Evolutionary conservation across 2,797 vertebrate genomes (phyloP), one percentile per base, ranked within the genome.

Genomic region (Trematomus bernacchii): DNA sequence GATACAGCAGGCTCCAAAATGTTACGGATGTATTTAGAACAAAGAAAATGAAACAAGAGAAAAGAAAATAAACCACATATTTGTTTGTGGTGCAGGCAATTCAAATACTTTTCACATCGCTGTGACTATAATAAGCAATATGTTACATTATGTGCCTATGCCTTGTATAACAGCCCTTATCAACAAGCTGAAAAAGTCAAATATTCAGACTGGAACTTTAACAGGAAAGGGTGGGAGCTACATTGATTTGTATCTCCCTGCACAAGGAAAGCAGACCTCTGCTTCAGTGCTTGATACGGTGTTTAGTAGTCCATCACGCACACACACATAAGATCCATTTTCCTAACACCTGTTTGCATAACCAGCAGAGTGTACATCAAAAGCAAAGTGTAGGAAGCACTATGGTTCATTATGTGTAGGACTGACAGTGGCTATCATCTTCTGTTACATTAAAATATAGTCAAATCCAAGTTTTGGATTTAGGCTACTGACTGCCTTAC

Each of bases 181-280:
- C 23, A 27, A 23, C 62, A 68, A 67, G 52, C 19, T 6, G 59
- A 67, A 66, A 30, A 46, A 40, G 30, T 82, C 51, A 72, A 69
- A 74, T 46, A 61, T 73, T 59, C 62, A 64, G 18, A 54, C 37
- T 42, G 43, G 21, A 4, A 64, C 27, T 69, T 54, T 21, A 64
- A 85, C 79, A 90, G 88, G 86, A 91, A 91, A 88, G 74, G 87
- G 82, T 84, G 84, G 86, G 46, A 69, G 77, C 63, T 68, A 51
- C 69, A 76, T 27, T 78, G 80, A 84, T 87, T 68, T 63, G 21
- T 51, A 81, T 90, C 83, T 85, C 15, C 18, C 16, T 23, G 63
- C 13, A 50, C 78, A 69, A 83, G 77, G 21, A 85, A 87, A 83
- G 51, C 51, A 63, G 67, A 80, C 47, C 54, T 74, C 72, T 83